These are phyloP conservation scores for Arctocebus calabarensis DNA, from an alignment of 2,797 vertebrate genomes.

Conservation along the genomic window DNA sequence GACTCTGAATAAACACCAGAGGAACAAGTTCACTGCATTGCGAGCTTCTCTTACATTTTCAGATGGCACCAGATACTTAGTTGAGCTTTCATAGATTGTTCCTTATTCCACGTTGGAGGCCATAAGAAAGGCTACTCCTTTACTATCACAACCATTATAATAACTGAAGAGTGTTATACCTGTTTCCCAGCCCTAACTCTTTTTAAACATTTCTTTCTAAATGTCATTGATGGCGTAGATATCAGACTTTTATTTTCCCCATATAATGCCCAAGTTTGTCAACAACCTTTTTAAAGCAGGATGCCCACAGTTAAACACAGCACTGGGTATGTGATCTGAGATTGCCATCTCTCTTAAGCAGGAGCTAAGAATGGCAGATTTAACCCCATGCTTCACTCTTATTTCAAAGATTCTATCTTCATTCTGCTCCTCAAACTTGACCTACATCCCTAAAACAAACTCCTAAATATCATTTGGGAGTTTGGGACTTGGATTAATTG, in stretches of 20 bases:
- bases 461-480: not conserved
- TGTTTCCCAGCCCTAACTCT: not conserved
- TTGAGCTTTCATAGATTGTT: not conserved
- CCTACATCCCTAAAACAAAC: not conserved
- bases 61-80: not conserved
- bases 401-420: not conserved
- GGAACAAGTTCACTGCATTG: not conserved
- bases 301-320: not conserved
- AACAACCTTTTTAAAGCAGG: not conserved
- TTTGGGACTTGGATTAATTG: not conserved
- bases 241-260: not conserved
- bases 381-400: not conserved
- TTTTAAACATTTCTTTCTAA: not conserved
- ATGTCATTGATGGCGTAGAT: not conserved
- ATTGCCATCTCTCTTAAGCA: not conserved
- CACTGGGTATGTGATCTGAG: not conserved
- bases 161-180: not conserved
- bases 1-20: not conserved
- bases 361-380: fast-evolving
- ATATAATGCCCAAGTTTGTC: not conserved
- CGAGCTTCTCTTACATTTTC: not conserved
- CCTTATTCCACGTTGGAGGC: not conserved
- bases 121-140: not conserved
- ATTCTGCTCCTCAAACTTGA: not conserved
- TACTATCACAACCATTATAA: not conserved